Percentiles rank a stretch among this genome's conserved stretches.
These are phyloP conservation scores for Volucella zonaria DNA, from an alignment of 2,888 invertebrate species.

Conservation along the genomic window DNA sequence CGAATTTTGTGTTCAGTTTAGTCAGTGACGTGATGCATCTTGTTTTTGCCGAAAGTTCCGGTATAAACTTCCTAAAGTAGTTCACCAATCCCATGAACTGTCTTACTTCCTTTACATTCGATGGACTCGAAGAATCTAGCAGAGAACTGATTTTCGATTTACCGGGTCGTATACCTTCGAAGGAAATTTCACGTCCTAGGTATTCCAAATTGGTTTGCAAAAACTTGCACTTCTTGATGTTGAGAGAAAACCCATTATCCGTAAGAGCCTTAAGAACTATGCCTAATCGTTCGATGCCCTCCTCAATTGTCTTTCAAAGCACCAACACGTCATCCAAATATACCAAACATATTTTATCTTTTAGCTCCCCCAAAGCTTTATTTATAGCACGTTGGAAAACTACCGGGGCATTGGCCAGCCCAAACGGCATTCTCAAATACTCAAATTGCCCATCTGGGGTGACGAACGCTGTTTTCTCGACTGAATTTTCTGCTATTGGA, in stretches of 20 bases:
- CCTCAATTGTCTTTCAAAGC: no score
- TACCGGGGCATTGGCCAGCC: conserved; percentile 1
- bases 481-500: neutral
- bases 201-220: conserved; percentile 10
- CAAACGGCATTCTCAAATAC: conserved; percentile 13
- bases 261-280: neutral
- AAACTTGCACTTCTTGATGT: neutral
- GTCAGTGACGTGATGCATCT: conserved; percentile 17
- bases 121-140: neutral
- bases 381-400: neutral
- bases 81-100: conserved; percentile 15
- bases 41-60: conserved; percentile 8
- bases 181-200: conserved; percentile 9
- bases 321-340: no score
- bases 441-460: conserved; percentile 10
- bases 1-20: conserved; percentile 4
- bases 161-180: conserved; percentile 11
- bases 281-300: no score
- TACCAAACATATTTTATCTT: neutral
- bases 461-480: neutral
- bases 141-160: conserved; percentile 8
- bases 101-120: conserved; percentile 10
- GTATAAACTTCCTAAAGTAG: conserved; percentile 21
- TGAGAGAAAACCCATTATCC: conserved; percentile 2
- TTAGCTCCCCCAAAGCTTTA: neutral